These are phyloP conservation scores for Stomatorhinus walkeri DNA, from an alignment of 2,797 vertebrate genomes.

Conservation along the genomic window DNA sequence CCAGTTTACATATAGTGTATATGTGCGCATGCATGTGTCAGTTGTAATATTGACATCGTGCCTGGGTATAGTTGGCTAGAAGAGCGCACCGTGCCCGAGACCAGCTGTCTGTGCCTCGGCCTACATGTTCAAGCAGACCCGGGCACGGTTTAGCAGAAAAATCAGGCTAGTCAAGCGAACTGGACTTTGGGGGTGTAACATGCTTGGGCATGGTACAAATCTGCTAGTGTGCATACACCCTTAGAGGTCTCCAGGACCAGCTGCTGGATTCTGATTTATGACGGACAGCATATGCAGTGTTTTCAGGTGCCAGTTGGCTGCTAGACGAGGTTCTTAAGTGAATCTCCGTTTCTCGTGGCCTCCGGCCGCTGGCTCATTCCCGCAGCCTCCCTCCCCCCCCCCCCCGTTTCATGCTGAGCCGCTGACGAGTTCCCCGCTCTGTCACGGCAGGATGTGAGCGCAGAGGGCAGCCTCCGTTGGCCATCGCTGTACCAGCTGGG, in stretches of 20 bases:
- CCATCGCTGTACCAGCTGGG: conserved; percentile 69
- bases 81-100: neutral
- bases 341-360: neutral
- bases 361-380: neutral
- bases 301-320: neutral
- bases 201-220: neutral
- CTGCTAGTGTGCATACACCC: neutral
- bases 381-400: neutral
- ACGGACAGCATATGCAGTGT: neutral
- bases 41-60: neutral
- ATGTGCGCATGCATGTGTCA: neutral
- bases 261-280: neutral
- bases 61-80: neutral
- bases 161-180: neutral
- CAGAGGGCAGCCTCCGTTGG: conserved; percentile 61
- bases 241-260: neutral
- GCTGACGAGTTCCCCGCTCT: neutral
- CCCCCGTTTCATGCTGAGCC: neutral
- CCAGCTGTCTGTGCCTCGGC: neutral
- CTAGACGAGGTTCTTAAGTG: neutral
- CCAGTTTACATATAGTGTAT: neutral
- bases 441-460: conserved; percentile 65
- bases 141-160: neutral
- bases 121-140: neutral
- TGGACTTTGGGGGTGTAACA: neutral